A percentile compares a stretch with the other conserved stretches of the same genome.
phyloP scores from a whole-genome alignment of 2,888 invertebrate species.

The Lycaena phlaeas region DNA sequence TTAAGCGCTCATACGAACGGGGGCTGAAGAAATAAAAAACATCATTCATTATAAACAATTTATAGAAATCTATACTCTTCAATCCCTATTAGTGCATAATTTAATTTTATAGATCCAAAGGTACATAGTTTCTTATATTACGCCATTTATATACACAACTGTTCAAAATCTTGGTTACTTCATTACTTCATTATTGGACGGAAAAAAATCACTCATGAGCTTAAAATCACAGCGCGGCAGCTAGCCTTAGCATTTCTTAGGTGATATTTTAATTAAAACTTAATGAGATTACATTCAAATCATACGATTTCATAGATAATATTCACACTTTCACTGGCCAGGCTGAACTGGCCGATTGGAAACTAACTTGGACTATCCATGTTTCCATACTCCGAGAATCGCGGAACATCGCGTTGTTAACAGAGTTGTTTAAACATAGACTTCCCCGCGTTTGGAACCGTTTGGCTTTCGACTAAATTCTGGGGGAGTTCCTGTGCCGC shows the following conservation, averaged over 20 bases:
- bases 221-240: slow-evolving; percentile 1
- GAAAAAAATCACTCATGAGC: slow-evolving; percentile 2
- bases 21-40: slow-evolving; percentile 27
- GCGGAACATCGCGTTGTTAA: background rate
- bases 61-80: slow-evolving; percentile 42
- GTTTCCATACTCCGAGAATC: background rate
- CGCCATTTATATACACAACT: slow-evolving; percentile 12
- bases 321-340: background rate
- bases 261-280: background rate
- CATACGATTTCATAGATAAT: background rate
- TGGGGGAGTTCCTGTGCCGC: slow-evolving; percentile 36
- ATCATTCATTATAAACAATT: slow-evolving; percentile 36
- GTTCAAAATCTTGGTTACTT: background rate
- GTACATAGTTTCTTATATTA: slow-evolving; percentile 25
- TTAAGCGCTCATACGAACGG: too few relatives aligned
- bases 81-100: slow-evolving; percentile 56
- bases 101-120: slow-evolving; percentile 27
- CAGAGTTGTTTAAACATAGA: slow-evolving; percentile 41
- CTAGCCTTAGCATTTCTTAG: background rate
- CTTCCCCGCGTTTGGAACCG: slow-evolving; percentile 56
- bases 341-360: background rate
- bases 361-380: background rate
- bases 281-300: background rate
- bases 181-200: slow-evolving; percentile 7
- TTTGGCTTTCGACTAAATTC: slow-evolving; percentile 41